Conservation (phyloP, 2,113 vertebrate species). For the Ammospiza nelsoni region DNA sequence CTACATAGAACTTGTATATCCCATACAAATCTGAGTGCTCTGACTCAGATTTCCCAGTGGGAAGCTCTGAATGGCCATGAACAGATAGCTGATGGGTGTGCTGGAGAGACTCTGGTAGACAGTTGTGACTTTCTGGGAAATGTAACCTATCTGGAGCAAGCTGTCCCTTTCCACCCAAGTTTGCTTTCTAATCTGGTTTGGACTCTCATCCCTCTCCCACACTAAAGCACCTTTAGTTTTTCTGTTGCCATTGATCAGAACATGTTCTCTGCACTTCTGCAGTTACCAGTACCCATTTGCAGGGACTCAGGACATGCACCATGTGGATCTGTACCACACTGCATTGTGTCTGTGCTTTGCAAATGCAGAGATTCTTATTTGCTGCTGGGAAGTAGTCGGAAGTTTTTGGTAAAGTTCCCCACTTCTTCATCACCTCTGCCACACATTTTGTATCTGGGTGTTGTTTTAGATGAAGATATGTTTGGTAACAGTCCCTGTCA, state of each 20-base stretch:
- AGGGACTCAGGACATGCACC: not conserved
- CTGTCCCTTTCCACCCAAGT: not conserved
- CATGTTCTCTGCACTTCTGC: not conserved
- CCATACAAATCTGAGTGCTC: not conserved
- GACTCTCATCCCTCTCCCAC: not conserved
- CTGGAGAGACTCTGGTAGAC: not conserved
- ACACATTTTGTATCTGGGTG: not conserved
- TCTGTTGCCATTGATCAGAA: not conserved
- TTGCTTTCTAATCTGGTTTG: not conserved
- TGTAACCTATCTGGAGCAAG: not conserved
- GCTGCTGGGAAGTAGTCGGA: not conserved
- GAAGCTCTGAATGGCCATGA: not conserved
- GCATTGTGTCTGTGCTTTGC: not conserved
- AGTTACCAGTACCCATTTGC: not conserved
- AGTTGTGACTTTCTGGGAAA: not conserved
- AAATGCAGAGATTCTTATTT: slow-evolving; percentile 1
- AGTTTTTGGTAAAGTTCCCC: not conserved
- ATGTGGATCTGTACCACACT: not conserved
- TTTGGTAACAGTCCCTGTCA: not conserved
- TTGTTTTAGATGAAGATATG: not conserved
- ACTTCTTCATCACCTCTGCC: not conserved
- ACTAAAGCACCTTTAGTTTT: not conserved
- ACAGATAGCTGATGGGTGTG: not conserved
- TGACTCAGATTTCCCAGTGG: not conserved
- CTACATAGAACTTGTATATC: fast-evolving